Conservation (phyloP, 2,888 invertebrate genomes). For the Incurvaria masculella region DNA sequence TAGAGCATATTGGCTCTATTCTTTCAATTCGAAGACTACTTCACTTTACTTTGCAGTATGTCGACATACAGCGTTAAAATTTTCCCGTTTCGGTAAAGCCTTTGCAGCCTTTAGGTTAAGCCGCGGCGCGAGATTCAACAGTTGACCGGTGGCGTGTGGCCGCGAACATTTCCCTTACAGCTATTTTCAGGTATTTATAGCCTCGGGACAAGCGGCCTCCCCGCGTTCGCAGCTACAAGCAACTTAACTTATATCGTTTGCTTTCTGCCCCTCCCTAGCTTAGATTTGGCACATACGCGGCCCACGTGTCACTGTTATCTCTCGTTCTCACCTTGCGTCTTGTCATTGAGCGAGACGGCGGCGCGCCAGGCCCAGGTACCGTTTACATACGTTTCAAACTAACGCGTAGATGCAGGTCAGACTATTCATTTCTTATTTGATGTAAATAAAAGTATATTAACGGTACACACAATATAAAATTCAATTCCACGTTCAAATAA, state of each 20-base stretch:
- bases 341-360: conserved; percentile 57
- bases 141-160: conserved; percentile 52
- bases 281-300: conserved; percentile 59
- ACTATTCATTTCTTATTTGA: conserved; percentile 29
- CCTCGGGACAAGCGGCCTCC: conserved; percentile 37
- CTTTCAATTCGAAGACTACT: too few species aligned
- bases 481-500: neutral
- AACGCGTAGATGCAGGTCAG: conserved; percentile 51
- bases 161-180: conserved; percentile 52
- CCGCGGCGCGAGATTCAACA: conserved; percentile 50
- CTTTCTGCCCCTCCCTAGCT: conserved; percentile 59
- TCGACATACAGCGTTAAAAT: neutral
- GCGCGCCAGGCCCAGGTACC: conserved; percentile 56
- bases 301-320: conserved; percentile 59
- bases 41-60: too few species aligned
- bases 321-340: conserved; percentile 58
- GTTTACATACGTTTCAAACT: conserved; percentile 48
- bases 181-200: conserved; percentile 51
- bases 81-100: neutral
- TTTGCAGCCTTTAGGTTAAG: neutral
- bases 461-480: neutral
- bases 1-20: too few species aligned
- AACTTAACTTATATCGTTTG: conserved; percentile 57
- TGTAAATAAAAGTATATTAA: neutral
- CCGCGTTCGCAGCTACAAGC: conserved; percentile 42